A percentile compares a stretch with the other conserved stretches of the same genome.
Evolutionary conservation across 2,113 vertebrate species (phyloP).

Genomic region (Myotis lucifugus): DNA sequence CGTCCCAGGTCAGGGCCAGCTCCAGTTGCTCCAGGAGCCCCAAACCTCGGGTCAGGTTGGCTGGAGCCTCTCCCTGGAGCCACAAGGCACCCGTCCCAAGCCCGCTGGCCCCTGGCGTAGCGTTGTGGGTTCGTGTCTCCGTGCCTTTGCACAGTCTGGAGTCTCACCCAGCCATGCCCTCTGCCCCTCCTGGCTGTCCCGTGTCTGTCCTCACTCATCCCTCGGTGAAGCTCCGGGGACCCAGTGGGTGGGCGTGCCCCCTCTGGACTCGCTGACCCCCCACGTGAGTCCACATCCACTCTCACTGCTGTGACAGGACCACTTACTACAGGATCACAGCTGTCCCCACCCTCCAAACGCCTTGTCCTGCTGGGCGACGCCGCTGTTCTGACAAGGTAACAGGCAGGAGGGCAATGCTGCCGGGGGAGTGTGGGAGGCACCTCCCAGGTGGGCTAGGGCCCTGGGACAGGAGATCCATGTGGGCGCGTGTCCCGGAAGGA

Average conservation of each 20-base stretch:
- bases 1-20: background rate
- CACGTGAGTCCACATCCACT: fast-evolving
- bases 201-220: fast-evolving
- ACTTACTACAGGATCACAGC: background rate
- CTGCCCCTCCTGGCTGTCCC: background rate
- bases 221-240: background rate
- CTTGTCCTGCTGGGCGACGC: background rate
- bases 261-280: background rate
- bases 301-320: background rate
- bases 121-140: fast-evolving
- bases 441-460: background rate
- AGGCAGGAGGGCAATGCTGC: background rate
- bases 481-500: background rate
- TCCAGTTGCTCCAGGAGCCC: background rate
- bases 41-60: background rate
- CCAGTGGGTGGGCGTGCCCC: fast-evolving
- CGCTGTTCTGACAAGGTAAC: fast-evolving
- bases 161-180: background rate
- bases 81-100: fast-evolving
- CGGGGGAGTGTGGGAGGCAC: fast-evolving
- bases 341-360: background rate
- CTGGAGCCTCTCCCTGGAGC: background rate
- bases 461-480: background rate
- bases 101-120: fast-evolving
- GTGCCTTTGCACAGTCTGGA: background rate